Evolutionary conservation across 2,888 invertebrate species (phyloP).

Genomic region (Agrilus mali): DNA sequence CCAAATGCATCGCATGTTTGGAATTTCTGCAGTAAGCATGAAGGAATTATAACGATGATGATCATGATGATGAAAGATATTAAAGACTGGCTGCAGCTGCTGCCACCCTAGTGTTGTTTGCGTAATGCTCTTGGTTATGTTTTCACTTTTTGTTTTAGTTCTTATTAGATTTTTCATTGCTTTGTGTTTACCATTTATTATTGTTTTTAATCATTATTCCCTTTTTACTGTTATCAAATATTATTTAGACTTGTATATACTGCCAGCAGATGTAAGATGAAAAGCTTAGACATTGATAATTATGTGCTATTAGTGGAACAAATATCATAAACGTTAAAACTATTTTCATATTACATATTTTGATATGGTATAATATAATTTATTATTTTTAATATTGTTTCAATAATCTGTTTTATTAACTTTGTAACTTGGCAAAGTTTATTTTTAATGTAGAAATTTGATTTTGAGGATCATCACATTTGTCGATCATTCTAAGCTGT

Average conservation of each 20-base stretch:
- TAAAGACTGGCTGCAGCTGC: slow-evolving; percentile 31
- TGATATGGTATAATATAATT: slow-evolving; percentile 6
- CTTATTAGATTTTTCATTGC: slow-evolving; percentile 15
- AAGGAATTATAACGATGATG: slow-evolving; percentile 19
- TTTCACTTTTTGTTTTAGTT: slow-evolving; percentile 6
- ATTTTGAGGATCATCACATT: too few species aligned
- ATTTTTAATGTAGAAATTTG: background rate
- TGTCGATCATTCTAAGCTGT: too few species aligned
- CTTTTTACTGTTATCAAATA: too few species aligned
- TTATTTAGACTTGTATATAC: too few species aligned
- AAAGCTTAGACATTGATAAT: too few species aligned
- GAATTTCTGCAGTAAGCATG: slow-evolving; percentile 21
- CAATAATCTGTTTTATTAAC: too few species aligned
- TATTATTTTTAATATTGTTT: slow-evolving; percentile 2
- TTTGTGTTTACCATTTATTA: slow-evolving; percentile 16
- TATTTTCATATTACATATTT: slow-evolving; percentile 3
- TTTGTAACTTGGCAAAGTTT: background rate
- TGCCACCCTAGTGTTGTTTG: slow-evolving; percentile 21
- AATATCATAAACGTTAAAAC: too few species aligned
- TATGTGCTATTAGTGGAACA: too few species aligned
- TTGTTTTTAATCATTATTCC: slow-evolving; percentile 4
- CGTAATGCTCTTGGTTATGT: slow-evolving; percentile 16
- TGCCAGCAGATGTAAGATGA: background rate
- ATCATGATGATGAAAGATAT: slow-evolving; percentile 9
- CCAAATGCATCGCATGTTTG: slow-evolving; percentile 18